Base-by-base conservation (phyloP, 2,888 invertebrate species). In the Lasius platythorax region DNA sequence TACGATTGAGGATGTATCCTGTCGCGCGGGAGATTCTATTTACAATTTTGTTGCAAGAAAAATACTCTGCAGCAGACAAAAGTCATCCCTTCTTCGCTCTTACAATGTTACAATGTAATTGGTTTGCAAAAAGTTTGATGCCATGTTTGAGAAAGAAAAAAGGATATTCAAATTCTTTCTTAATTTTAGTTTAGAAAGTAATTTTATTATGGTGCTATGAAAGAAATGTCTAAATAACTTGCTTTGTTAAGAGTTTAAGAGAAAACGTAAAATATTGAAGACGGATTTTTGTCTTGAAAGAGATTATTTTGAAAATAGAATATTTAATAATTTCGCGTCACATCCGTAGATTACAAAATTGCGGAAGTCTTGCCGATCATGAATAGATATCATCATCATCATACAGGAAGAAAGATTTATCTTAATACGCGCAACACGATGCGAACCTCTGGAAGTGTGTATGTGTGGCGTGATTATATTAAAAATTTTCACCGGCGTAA, bases 361-460 rank as follows among this genome's bases (percentile, higher is more conserved):
- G 30, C 40, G 33, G 64, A 81, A 53, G 37, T 23, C 18, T 12
- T 56, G 37, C 68, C 79, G 43, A 56, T 75, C 78, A 50, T 46
- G 68, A 74, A 78, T 83, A 84, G 87, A 86, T 81, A 84, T 82
- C 82, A 67, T 87, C 86, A 79, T 73, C 64, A 5, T 37, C 0
- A 73, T 50, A 33, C 84, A 83, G 81, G 82, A 73, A 88, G 88
- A 79, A 87, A 86, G 88, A 89, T 89, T 88, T 89, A 89, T 89
- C 86, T 81, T 43, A 78, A 82, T 50, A 74, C 61, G 58, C 86
- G 85, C 4, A 58, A 30, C 70, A n/a, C 76, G 85, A 61, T 63
- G 73, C 79, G 33, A 33, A 73, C 73, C 75, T 85, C 15, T 23
- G 23, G 23, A 23, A 0, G 23, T n/a, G n/a, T n/a, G n/a, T 8